Evolutionary conservation across 1,140 invertebrate genomes (phyloP).

Genomic region (Melanaphis sacchari): DNA sequence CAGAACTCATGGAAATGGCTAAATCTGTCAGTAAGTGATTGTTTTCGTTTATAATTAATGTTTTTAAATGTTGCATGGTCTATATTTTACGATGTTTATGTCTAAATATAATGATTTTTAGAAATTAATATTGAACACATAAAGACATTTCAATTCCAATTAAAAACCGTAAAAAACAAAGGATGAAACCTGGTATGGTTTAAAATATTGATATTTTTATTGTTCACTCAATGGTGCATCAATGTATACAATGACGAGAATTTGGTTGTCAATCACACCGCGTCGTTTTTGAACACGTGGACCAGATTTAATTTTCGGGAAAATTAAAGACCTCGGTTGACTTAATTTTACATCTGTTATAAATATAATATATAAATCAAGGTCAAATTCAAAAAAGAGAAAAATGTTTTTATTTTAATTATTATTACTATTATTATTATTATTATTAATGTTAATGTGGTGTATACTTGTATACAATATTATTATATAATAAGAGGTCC

Average conservation of each 20-base stretch:
- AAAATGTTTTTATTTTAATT: background rate
- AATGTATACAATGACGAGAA: slow-evolving; percentile 25
- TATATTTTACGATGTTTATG: background rate
- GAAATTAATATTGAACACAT: slow-evolving; percentile 51
- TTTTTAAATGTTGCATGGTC: background rate
- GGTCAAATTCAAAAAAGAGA: slow-evolving; percentile 25
- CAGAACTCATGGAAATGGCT: slow-evolving; percentile 37
- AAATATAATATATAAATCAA: slow-evolving; percentile 10
- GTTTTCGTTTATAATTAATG: background rate
- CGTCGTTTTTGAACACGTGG: slow-evolving; percentile 8
- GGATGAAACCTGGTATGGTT: slow-evolving; percentile 4
- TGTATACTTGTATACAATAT: background rate
- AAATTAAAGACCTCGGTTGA: background rate
- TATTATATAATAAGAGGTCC: background rate
- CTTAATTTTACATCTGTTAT: background rate
- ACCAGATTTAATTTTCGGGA: background rate
- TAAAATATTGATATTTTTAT: slow-evolving; percentile 35
- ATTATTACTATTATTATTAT: background rate
- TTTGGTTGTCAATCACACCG: slow-evolving; percentile 10
- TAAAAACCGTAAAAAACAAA: slow-evolving; percentile 37
- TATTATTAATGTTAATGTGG: background rate
- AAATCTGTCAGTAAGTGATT: slow-evolving; percentile 41
- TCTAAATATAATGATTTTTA: background rate
- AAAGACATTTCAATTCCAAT: slow-evolving; percentile 37
- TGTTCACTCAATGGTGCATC: slow-evolving; percentile 29